Evolutionary conservation across 2,797 vertebrate genomes (phyloP).

Genomic region (Hydrolagus colliei): DNA sequence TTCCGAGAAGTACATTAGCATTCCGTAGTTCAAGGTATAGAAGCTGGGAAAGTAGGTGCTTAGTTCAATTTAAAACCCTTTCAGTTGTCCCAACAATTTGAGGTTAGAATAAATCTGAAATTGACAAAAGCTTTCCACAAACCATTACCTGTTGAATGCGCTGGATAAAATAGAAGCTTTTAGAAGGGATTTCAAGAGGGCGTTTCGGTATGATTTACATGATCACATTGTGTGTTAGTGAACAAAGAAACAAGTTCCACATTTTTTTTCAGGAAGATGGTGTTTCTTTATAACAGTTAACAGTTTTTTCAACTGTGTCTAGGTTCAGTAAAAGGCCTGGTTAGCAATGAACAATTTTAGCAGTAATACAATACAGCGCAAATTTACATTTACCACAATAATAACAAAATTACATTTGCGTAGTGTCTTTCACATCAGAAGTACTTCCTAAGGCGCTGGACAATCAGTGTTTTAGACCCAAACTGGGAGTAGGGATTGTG

Average conservation of each 20-base stretch:
- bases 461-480: too few species aligned
- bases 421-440: too few species aligned
- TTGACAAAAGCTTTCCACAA: too few species aligned
- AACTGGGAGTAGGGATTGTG: too few species aligned
- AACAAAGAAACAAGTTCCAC: neutral
- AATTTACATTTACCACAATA: too few species aligned
- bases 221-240: too few species aligned
- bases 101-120: neutral
- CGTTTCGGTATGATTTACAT: neutral
- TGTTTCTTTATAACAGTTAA: neutral
- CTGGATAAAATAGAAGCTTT: neutral
- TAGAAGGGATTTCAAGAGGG: neutral
- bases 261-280: neutral
- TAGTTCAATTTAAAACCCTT: too few species aligned
- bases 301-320: neutral
- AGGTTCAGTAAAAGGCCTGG: neutral
- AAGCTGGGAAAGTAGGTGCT: too few species aligned
- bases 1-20: too few species aligned
- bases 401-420: too few species aligned
- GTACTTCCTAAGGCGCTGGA: too few species aligned
- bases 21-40: neutral
- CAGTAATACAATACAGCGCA: too few species aligned
- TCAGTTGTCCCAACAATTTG: neutral
- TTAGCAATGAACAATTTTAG: neutral
- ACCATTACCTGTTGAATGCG: neutral